These are phyloP conservation scores for Drosophila subobscura DNA, from an alignment of 1,140 invertebrate genomes.

Conservation along the genomic window DNA sequence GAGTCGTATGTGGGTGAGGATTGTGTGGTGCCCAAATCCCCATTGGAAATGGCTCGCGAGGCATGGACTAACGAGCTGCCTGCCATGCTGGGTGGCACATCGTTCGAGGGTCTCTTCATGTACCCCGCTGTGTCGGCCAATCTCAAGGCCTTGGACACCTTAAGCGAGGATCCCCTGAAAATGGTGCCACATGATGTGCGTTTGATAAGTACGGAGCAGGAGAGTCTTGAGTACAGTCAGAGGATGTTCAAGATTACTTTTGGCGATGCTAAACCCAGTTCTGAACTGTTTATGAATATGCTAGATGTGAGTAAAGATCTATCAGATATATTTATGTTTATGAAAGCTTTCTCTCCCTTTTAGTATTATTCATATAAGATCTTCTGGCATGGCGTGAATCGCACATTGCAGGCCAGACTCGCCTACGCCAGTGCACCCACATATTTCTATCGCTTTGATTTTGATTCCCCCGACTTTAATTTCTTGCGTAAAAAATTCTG, in stretches of 20 bases:
- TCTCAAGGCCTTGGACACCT: slow-evolving; percentile 37
- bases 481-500: slow-evolving; percentile 75
- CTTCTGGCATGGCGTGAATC: slow-evolving; percentile 83
- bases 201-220: slow-evolving; percentile 16
- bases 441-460: slow-evolving; percentile 84
- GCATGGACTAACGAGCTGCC: slow-evolving; percentile 81
- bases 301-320: slow-evolving; percentile 59
- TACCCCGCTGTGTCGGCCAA: slow-evolving; percentile 61
- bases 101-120: slow-evolving; percentile 79
- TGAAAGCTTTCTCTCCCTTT: background rate
- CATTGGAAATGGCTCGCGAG: slow-evolving; percentile 63
- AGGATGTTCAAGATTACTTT: slow-evolving; percentile 58
- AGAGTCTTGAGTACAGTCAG: slow-evolving; percentile 42
- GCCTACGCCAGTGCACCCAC: slow-evolving; percentile 79
- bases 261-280: slow-evolving; percentile 51
- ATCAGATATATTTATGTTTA: background rate
- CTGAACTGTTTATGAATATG: slow-evolving; percentile 44
- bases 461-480: slow-evolving; percentile 80
- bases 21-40: slow-evolving; percentile 71
- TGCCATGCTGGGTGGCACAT: slow-evolving; percentile 77
- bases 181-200: slow-evolving; percentile 56
- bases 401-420: slow-evolving; percentile 70
- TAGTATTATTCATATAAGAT: slow-evolving; percentile 78
- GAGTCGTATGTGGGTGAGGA: slow-evolving; percentile 69
- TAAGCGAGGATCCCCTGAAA: slow-evolving; percentile 47